These are phyloP conservation scores for Colletes gigas DNA, from an alignment of 1,140 invertebrate species.

Conservation along the genomic window DNA sequence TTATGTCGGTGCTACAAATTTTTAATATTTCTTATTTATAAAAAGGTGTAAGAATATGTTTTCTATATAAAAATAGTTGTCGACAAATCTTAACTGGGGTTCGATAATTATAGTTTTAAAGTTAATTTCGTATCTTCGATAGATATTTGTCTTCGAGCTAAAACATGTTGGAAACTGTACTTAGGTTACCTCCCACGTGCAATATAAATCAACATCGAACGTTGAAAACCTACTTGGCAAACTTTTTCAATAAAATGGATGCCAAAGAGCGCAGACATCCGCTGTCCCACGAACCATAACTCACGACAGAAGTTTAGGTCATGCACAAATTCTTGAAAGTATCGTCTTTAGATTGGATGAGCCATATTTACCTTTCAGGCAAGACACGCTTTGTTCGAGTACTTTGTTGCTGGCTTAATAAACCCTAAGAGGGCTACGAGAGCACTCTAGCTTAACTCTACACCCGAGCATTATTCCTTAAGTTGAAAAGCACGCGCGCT, in stretches of 20 bases:
- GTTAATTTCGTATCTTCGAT: neutral
- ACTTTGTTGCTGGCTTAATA: neutral
- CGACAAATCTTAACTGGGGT: too few relatives aligned
- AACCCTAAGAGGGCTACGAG: neutral
- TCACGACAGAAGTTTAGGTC: neutral
- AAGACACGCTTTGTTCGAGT: neutral
- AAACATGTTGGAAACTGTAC: too few relatives aligned
- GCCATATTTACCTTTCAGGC: neutral
- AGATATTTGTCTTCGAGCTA: too few relatives aligned
- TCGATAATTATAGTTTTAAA: too few relatives aligned
- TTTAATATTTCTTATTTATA: too few relatives aligned
- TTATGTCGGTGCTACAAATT: too few relatives aligned
- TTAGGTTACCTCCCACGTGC: too few relatives aligned
- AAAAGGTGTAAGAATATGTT: too few relatives aligned
- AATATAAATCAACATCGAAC: too few relatives aligned
- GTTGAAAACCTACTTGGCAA: conserved; percentile 39
- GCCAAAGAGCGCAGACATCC: conserved; percentile 13
- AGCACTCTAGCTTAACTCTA: neutral
- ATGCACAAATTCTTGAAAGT: neutral
- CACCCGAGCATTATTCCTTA: conserved; percentile 1
- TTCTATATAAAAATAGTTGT: too few relatives aligned
- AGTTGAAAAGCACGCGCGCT: conserved; percentile 8
- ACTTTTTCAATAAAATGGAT: conserved; percentile 36
- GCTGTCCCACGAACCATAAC: too few relatives aligned
- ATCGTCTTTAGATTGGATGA: neutral